Conservation (phyloP, 1,140 invertebrate genomes). For the Bombus balteatus region DNA sequence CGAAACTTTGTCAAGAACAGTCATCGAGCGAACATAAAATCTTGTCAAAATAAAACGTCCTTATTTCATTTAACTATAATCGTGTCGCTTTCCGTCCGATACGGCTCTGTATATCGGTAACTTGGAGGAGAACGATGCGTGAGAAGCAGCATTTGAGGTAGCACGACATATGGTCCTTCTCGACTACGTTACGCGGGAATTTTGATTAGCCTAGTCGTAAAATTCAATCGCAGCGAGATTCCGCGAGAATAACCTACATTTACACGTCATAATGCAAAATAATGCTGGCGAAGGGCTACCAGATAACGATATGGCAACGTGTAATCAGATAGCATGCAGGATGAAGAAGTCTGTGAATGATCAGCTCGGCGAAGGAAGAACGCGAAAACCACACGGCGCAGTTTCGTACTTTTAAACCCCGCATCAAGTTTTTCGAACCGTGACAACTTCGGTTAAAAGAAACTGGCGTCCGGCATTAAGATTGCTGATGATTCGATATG, state of each 20-base stretch:
- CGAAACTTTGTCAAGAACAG: not conserved
- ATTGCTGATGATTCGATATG: slow-evolving; percentile 32
- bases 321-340: slow-evolving; percentile 24
- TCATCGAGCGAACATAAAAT: not conserved
- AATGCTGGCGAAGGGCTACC: slow-evolving; percentile 31
- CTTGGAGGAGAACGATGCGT: not conserved
- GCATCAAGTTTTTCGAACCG: not conserved
- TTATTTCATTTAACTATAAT: not conserved
- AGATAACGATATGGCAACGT: slow-evolving; percentile 35
- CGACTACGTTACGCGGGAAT: not conserved
- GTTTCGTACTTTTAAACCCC: slow-evolving; percentile 13
- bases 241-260: slow-evolving; percentile 34
- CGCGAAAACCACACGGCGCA: not conserved
- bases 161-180: too few species aligned
- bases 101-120: not conserved
- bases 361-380: not conserved
- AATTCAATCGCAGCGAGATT: slow-evolving; percentile 30
- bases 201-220: slow-evolving; percentile 3
- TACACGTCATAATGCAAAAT: slow-evolving; percentile 34
- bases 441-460: slow-evolving; percentile 10
- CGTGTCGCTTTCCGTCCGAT: not conserved
- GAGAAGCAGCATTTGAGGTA: not conserved
- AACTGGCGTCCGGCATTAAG: slow-evolving; percentile 10
- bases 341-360: not conserved
- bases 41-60: not conserved